Evolutionary conservation across 2,797 vertebrate genomes (phyloP).

Genomic region (Sebastes variabilis): DNA sequence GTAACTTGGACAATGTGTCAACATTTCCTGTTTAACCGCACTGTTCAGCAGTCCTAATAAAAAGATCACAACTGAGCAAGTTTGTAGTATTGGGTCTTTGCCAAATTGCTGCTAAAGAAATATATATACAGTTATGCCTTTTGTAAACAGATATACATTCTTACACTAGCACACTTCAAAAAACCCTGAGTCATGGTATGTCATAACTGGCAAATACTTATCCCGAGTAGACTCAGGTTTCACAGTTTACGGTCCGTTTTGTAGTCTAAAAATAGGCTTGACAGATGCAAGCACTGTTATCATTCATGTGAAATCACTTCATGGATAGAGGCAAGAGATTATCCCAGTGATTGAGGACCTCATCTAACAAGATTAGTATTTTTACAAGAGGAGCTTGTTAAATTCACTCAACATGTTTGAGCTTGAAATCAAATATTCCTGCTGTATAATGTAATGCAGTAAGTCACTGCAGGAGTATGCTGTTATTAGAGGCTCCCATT

Average conservation of each 20-base stretch:
- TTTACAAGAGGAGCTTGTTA: background rate
- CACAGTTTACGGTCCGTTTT: background rate
- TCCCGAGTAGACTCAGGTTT: background rate
- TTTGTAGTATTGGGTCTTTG: background rate
- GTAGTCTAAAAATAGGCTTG: background rate
- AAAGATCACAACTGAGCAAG: background rate
- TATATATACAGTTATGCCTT: background rate
- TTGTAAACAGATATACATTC: background rate
- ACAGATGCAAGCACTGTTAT: background rate
- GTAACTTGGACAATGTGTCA: background rate
- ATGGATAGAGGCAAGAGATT: background rate
- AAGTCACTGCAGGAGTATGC: background rate
- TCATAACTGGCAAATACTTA: background rate
- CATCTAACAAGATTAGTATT: background rate
- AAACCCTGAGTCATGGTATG: background rate
- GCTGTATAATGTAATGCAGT: background rate
- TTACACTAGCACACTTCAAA: background rate
- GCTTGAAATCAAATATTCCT: background rate
- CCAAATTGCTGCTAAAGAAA: background rate
- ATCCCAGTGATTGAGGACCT: background rate
- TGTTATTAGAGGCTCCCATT: background rate
- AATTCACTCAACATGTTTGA: background rate
- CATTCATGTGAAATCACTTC: background rate
- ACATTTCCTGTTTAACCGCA: constrained; percentile 7
- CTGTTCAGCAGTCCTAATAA: background rate